Conservation (phyloP, 2,797 vertebrate species). For the Melanogrammus aeglefinus region DNA sequence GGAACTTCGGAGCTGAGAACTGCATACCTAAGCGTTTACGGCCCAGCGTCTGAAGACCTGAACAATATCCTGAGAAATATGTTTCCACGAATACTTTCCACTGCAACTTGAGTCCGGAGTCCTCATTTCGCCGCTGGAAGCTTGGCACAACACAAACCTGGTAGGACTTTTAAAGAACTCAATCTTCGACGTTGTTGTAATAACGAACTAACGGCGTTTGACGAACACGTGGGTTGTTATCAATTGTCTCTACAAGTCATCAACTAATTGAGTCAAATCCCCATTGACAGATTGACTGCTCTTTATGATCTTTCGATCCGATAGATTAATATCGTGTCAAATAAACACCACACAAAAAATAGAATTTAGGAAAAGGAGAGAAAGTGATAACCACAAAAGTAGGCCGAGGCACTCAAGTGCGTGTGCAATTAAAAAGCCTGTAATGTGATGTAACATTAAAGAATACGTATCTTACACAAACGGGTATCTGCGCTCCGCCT, state of each 20-base stretch:
- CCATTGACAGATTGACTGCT: no score
- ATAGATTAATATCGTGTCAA: no score
- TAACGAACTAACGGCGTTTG: not conserved
- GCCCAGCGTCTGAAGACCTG: not conserved
- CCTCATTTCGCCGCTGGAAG: not conserved
- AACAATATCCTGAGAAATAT: not conserved
- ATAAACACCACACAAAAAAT: no score
- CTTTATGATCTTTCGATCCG: no score
- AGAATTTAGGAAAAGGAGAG: no score
- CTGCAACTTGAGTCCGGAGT: not conserved
- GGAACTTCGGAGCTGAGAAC: not conserved
- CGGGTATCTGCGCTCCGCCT: no score
- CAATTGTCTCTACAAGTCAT: not conserved
- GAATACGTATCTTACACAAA: no score
- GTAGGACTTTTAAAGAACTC: not conserved
- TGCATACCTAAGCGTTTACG: not conserved
- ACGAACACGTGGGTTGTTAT: not conserved
- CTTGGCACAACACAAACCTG: not conserved
- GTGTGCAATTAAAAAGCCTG: no score
- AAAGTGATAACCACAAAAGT: no score
- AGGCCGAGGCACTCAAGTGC: no score
- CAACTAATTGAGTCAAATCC: no score
- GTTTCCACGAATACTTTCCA: not conserved
- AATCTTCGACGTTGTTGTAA: not conserved
- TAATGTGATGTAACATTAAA: no score